phyloP scores from a whole-genome alignment of 2,888 invertebrate genomes.

The Liodrosophila aerea region DNA sequence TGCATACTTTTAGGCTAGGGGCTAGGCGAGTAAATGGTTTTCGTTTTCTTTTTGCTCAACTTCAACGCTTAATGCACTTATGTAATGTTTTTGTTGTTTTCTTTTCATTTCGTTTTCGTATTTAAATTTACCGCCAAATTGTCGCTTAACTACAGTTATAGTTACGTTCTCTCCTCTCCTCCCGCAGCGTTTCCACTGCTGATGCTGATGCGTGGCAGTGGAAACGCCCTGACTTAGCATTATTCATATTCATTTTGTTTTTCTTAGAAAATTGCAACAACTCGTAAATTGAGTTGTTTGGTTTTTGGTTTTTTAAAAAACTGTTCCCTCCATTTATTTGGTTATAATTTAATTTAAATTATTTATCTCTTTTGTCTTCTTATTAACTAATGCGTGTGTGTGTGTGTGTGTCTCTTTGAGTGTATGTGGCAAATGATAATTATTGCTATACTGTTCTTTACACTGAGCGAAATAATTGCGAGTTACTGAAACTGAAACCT shows the following conservation, averaged over 20 bases:
- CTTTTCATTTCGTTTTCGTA: conserved; percentile 2
- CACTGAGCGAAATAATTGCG: conserved; percentile 18
- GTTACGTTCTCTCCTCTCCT: no score
- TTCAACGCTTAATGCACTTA: conserved; percentile 76
- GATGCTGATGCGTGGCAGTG: no score
- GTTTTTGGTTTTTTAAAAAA: conserved; percentile 48
- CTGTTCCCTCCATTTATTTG: conserved; percentile 72
- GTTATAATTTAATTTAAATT: conserved; percentile 72
- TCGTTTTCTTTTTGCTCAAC: conserved; percentile 21
- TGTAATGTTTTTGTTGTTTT: conserved; percentile 33
- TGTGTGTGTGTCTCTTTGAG: conserved; percentile 4
- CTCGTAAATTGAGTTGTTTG: conserved; percentile 52
- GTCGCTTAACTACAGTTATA: conserved; percentile 18
- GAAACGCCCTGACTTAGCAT: no score
- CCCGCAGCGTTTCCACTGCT: conserved; percentile 6
- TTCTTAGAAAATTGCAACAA: conserved; percentile 49
- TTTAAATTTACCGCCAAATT: conserved; percentile 23
- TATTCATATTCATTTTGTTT: conserved; percentile 18
- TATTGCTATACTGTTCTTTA: conserved; percentile 44
- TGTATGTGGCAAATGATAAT: conserved; percentile 27
- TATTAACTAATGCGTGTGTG: conserved; percentile 47
- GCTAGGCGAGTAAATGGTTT: conserved; percentile 72
- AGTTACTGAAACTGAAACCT: conserved; percentile 72
- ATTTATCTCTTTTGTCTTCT: conserved; percentile 51
- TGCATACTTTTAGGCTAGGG: conserved; percentile 78